Percentiles rank a stretch among this genome's conserved stretches.
Conservation (phyloP, 2,797 vertebrate genomes). For the Forpus xanthops region DNA sequence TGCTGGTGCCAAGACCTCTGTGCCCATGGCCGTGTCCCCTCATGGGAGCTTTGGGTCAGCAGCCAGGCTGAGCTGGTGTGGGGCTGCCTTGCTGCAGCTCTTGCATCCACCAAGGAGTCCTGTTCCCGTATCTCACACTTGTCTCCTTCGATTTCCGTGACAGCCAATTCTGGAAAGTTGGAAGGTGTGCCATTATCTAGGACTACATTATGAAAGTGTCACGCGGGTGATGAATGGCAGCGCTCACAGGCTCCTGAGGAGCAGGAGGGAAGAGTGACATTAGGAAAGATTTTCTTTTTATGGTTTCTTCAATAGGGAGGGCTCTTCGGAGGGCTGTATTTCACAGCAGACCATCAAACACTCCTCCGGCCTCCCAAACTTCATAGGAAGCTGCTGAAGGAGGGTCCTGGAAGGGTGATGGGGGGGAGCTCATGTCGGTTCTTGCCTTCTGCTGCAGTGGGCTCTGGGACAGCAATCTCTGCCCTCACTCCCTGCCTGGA, state of each 20-base stretch:
- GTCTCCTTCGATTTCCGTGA: conserved; percentile 68
- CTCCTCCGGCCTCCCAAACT: not conserved
- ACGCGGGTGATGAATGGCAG: conserved; percentile 56
- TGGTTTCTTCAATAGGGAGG: conserved; percentile 50
- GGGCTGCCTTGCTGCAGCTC: not conserved
- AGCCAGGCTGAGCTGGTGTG: not conserved
- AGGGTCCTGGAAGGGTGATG: not conserved
- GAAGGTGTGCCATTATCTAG: conserved; percentile 52
- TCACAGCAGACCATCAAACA: conserved; percentile 22
- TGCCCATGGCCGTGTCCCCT: fast-evolving
- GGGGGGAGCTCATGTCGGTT: fast-evolving
- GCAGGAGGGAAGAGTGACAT: conserved; percentile 45
- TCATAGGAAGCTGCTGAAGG: not conserved
- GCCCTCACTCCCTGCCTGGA: not conserved
- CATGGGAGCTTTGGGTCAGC: fast-evolving
- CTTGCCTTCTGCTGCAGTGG: not conserved
- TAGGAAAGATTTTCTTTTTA: conserved; percentile 66
- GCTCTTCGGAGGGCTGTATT: conserved; percentile 53
- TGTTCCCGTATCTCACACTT: conserved; percentile 23
- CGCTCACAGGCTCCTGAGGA: conserved; percentile 9
- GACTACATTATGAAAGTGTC: conserved; percentile 68
- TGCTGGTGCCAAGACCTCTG: not conserved
- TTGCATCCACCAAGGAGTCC: not conserved
- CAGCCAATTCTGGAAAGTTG: conserved; percentile 58
- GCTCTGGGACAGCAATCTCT: not conserved